phyloP scores from a whole-genome alignment of 2,113 vertebrate species.

The Willisornis vidua region DNA sequence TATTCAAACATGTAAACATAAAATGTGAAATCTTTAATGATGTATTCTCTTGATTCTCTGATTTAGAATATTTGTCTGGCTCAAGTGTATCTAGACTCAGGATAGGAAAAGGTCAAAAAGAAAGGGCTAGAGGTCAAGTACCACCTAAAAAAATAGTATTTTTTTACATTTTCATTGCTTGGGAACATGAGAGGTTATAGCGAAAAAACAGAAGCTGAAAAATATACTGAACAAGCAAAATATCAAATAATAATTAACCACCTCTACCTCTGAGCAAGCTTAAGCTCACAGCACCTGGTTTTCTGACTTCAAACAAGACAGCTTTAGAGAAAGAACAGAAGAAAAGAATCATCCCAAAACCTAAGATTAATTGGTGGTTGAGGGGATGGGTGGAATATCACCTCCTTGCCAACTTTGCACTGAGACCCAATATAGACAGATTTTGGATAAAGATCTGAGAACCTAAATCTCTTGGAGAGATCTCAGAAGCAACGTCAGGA shows the following conservation, averaged over 20 bases:
- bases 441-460: background rate
- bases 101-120: background rate
- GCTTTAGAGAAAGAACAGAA: background rate
- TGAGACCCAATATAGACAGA: background rate
- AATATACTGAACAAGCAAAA: background rate
- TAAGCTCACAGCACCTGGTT: background rate
- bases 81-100: background rate
- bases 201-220: background rate
- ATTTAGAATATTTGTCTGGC: background rate
- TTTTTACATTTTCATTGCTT: background rate
- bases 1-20: background rate
- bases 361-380: background rate
- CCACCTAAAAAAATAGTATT: background rate
- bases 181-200: background rate
- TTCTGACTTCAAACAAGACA: background rate
- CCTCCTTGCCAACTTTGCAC: background rate
- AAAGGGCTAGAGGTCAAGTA: background rate
- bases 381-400: no score
- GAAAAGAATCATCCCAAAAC: background rate
- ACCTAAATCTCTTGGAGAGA: background rate
- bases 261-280: accelerated
- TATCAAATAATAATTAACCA: background rate
- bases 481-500: background rate
- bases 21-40: background rate
- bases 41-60: background rate